Base-by-base conservation (phyloP, 2,888 invertebrate species). In the Cyclophora albipunctata region DNA sequence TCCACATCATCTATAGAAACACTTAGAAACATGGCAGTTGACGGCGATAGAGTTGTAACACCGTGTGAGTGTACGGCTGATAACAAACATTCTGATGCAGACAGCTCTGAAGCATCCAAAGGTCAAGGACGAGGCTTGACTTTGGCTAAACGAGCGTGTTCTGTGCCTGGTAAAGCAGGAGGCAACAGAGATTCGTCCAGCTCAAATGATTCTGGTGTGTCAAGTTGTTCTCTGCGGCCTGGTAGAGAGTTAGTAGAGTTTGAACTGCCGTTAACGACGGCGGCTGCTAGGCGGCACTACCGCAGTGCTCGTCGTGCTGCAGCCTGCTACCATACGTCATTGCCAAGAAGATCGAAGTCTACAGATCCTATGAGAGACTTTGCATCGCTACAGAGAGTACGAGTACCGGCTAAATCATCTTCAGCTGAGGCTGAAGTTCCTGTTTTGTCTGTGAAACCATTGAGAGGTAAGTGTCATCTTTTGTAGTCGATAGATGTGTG, bases 171-270 rank as follows among this genome's bases (percentile, higher is more conserved):
- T 57, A 93, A 93, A 67, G 88, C 92, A 2, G 91, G 89, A 1
- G 91, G 91, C 34, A 94, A 94, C 69, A 85, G 95, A 20, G 95
- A 95, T 69, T 95, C 95, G 0, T 94, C 94, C 3, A 94, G 94
- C 69, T 94, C 94, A 34, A 95, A 94, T 70, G 95, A 95, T 78
- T 95, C 95, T 0, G 95, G 95, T 3, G 94, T 95, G 0, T 93
- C 92, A 0, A 91, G 91, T 3, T 92, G 92, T n/a, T 91, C 91
- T 2, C 73, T 91, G 45, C 89, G 91, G 48, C 91, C 91, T 48
- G 81, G 90, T 47, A 66, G 60, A 3, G 71, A 69, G 40, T 85
- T 90, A 52, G 86, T 84, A 0, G 91, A 91, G 54, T 92, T 92
- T 62, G 93, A 93, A 73, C 71, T 91, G 49, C 91, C 93, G 3